These are phyloP conservation scores for Ophion slaviceki DNA, from an alignment of 2,888 invertebrate genomes.

Conservation along the genomic window DNA sequence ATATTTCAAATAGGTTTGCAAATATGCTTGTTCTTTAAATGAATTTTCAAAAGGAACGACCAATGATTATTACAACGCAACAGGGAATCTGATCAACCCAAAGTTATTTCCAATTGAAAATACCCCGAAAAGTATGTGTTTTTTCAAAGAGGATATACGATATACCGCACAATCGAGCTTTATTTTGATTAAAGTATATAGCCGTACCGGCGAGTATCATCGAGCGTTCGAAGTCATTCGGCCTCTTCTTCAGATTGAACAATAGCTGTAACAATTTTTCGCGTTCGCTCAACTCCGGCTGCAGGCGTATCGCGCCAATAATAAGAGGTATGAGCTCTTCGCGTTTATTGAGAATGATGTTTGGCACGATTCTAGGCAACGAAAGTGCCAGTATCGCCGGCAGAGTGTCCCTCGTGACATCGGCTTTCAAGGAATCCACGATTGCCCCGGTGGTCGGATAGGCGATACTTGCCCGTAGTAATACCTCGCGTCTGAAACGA, in stretches of 20 bases:
- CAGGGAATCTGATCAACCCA: not conserved
- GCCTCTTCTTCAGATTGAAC: slow-evolving; percentile 89
- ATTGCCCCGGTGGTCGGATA: slow-evolving; percentile 78
- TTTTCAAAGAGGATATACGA: not conserved
- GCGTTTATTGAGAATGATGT: slow-evolving; percentile 88
- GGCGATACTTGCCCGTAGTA: slow-evolving; percentile 83
- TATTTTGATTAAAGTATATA: not conserved
- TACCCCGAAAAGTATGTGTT: not conserved
- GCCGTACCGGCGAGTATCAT: slow-evolving; percentile 85
- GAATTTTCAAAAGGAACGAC: not conserved
- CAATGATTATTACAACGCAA: not conserved
- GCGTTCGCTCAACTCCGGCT: slow-evolving; percentile 85
- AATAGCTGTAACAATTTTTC: slow-evolving; percentile 88
- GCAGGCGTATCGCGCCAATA: slow-evolving; percentile 86
- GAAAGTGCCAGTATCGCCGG: slow-evolving; percentile 85
- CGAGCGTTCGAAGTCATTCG: slow-evolving; percentile 87
- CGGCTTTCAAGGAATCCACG: slow-evolving; percentile 81
- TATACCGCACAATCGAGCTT: not conserved
- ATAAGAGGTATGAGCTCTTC: slow-evolving; percentile 89
- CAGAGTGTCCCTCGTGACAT: slow-evolving; percentile 81
- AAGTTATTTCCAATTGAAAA: not conserved
- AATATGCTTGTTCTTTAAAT: not conserved
- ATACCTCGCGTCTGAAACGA: slow-evolving; percentile 85
- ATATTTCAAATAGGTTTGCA: not conserved
- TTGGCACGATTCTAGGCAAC: slow-evolving; percentile 88